Percentiles rank a stretch among this genome's conserved stretches.
These are phyloP conservation scores for Heliangelus exortis DNA, from an alignment of 2,797 vertebrate species.

Conservation along the genomic window DNA sequence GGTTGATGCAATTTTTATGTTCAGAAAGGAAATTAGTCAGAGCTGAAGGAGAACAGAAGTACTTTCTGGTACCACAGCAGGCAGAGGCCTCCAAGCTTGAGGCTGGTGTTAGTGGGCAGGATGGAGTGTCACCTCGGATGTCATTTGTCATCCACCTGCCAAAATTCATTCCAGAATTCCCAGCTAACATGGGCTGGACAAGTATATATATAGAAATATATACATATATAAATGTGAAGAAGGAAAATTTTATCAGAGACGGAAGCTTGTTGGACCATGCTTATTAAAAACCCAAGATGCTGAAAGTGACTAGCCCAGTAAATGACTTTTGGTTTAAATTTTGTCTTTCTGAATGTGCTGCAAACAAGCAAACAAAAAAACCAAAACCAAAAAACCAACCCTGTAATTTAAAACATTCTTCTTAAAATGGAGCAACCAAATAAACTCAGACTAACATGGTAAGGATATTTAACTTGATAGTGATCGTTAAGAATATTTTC, in stretches of 20 bases:
- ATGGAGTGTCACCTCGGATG: rapidly evolving
- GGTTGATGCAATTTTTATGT: background rate
- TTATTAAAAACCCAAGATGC: background rate
- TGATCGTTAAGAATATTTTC: constrained; percentile 45
- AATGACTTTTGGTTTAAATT: constrained; percentile 28
- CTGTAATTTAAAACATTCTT: constrained; percentile 7
- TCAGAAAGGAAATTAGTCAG: constrained; percentile 36
- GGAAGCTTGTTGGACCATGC: background rate
- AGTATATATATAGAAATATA: background rate
- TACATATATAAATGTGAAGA: background rate
- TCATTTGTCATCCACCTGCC: background rate
- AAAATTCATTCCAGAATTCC: background rate
- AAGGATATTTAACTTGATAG: constrained; percentile 28
- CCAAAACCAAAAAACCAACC: background rate
- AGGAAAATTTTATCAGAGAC: background rate
- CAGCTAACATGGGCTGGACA: background rate
- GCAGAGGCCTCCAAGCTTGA: background rate
- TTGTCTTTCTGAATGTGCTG: background rate
- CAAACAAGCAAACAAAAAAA: background rate
- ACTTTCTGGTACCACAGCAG: background rate
- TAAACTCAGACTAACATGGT: background rate
- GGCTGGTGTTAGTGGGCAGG: background rate
- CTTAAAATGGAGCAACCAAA: background rate
- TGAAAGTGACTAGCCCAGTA: constrained; percentile 18
- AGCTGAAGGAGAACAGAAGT: background rate